Evolutionary conservation across 1,140 invertebrate species (phyloP), one percentile per base, ranked within the genome.

Genomic region (Euwallacea fornicatus): DNA sequence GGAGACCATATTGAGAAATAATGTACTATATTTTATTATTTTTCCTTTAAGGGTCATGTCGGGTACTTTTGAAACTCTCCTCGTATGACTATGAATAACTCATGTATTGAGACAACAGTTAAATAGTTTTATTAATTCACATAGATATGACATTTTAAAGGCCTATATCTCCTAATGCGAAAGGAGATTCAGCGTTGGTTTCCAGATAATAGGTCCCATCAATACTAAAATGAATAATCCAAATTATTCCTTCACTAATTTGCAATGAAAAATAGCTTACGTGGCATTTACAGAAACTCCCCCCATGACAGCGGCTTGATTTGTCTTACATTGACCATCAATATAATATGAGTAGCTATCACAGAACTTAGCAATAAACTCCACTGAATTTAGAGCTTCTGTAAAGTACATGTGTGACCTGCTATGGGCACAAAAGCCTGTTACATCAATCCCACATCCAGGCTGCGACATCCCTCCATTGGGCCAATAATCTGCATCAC

Each of bases 401-500:
- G 73, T 71, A n/a, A 86, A 89, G 68, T 85, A 87, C 74, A 83
- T 79, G 71, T 87, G 88, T 2, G 88, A 84, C 2, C 86, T 81
- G 61, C 83, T 82, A 73, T 88, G 87, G 9, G 86, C 82, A 66
- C 87, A 88, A 2, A 81, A 73, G 15, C 80, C 83, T 74, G 60
- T 76, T 9, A 81, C 13, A 78, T 86, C 85, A 6, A 82, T 78
- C 0, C 77, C 78, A 71, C 91, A 93, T 2, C 91, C 91, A 7
- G 89, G 88, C 77, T 93, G 91, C 7, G 81, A 76, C 0, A 79
- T 82, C 6, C 88, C 89, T 43, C 88, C 89, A 76, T 91, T 91
- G 9, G 88, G 87, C 78, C 87, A 91, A 77, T 90, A 92, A 80
- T 93, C 90, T 44, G 86, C 88, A 76, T 90, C 85, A 4, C 89